A percentile compares a stretch with the other conserved stretches of the same genome.
phyloP scores from a whole-genome alignment of 2,113 vertebrate species.

The Smithornis capensis region DNA sequence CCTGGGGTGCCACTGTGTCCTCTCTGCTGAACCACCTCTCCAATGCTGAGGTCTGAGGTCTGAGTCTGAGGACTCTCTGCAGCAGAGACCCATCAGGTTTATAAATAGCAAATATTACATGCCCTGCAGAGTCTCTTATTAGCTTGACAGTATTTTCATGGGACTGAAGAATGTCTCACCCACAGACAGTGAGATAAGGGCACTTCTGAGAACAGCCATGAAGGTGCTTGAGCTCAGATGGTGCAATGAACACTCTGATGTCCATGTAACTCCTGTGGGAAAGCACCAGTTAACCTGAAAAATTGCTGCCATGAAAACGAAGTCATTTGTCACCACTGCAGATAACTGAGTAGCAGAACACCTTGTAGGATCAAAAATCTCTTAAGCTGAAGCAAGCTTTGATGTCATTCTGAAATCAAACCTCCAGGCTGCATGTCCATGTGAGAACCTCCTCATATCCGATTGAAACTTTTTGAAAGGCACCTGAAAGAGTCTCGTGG shows the following conservation, averaged over 20 bases:
- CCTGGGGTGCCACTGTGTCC: background rate
- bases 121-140: background rate
- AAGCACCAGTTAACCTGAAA: background rate
- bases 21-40: background rate
- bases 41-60: background rate
- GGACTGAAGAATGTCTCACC: slow-evolving; percentile 34
- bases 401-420: background rate
- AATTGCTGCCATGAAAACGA: background rate
- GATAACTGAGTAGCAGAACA: background rate
- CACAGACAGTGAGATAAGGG: background rate
- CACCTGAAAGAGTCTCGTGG: background rate
- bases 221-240: background rate
- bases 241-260: background rate
- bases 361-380: background rate
- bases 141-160: background rate
- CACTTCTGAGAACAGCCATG: background rate
- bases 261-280: background rate
- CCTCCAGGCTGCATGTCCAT: background rate
- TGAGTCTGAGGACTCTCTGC: too few relatives aligned
- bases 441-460: background rate
- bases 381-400: background rate
- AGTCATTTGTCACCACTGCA: background rate
- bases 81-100: background rate
- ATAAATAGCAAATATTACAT: background rate
- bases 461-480: background rate